These are phyloP conservation scores for Ceuthmochares aereus DNA, from an alignment of 2,113 vertebrate species.

Conservation along the genomic window DNA sequence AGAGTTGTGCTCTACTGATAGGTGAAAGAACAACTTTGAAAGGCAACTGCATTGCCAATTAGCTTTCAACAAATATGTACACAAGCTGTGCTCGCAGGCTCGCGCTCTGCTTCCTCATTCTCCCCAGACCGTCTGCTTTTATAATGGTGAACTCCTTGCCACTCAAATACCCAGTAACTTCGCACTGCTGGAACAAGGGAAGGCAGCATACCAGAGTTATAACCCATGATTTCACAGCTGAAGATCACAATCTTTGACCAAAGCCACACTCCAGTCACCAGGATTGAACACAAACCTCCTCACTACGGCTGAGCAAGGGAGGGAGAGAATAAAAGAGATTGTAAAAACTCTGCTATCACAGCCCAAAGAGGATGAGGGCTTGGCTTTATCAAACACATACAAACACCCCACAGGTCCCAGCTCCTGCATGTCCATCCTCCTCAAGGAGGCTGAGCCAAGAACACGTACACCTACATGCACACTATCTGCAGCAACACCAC, in stretches of 20 bases:
- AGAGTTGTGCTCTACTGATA: slow-evolving; percentile 70
- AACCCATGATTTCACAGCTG: background rate
- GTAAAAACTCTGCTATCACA: background rate
- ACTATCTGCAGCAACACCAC: background rate
- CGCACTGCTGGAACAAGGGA: background rate
- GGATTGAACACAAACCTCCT: background rate
- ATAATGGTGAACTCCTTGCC: slow-evolving; percentile 7
- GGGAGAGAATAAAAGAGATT: background rate
- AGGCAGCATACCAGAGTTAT: background rate
- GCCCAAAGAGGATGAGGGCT: background rate
- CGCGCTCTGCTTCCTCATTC: slow-evolving; percentile 57
- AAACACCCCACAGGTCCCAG: background rate
- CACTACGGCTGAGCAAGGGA: background rate
- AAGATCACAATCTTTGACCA: background rate
- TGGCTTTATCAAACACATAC: background rate
- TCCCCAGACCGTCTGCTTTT: slow-evolving; percentile 1
- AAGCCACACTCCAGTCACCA: background rate
- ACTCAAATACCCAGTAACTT: background rate
- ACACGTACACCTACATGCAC: background rate
- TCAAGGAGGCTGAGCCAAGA: slow-evolving; percentile 12
- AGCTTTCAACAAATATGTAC: slow-evolving; percentile 79
- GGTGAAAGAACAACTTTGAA: slow-evolving; percentile 75
- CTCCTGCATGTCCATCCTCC: background rate
- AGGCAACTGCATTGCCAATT: slow-evolving; percentile 71
- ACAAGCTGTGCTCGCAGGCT: slow-evolving; percentile 64